Base-by-base conservation (phyloP, 1,140 invertebrate species). In the Drosophila lini region DNA sequence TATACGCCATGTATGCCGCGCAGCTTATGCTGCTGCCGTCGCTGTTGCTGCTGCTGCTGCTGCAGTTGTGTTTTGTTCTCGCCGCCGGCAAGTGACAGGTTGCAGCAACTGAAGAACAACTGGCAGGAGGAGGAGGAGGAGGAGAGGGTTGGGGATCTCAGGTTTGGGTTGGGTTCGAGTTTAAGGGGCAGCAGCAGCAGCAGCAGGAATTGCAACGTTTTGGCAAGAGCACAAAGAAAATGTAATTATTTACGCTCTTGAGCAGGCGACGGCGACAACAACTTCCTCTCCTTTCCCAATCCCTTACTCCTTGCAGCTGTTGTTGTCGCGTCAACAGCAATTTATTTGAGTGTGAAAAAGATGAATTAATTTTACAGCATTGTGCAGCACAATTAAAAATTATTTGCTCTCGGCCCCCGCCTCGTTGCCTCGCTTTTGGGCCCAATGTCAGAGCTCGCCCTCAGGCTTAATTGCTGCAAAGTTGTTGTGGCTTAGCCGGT, bases 281-380 rank as follows among this genome's bases (percentile, higher is more conserved):
- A 48, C 74, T 79, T 83, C 62, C 73, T 81, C 16, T 13, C 64
- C 28, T 3, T 34, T 15, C 16, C 3, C 42, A 32, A 15, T 15
- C 11, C 25, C 50, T 15, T 15, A 6, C 19, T 11, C 31, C 19
- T 25, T 7, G 15, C 59, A 52, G 50, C 65, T 61, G 82, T 56
- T 86, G 83, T 81, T 86, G 83, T 74, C 83, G 83, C 83, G 83
- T 86, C 83, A 88, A 86, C 83, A 86, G 83, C 83, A 86, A 86
- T 86, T 86, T 86, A 86, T 86, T 86, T 86, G 78, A 89, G 84
- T 89, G 84, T 89, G 84, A 89, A 89, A 89, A 89, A 89, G 84
- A 89, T 89, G 84, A 89, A 89, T 89, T 89, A 89, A 89, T 89
- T 89, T 89, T 89, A 89, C 84, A 89, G 84, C 84, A 89, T 89